Evolutionary conservation across 2,888 invertebrate genomes (phyloP).

Genomic region (Ophonus ardosiacus): DNA sequence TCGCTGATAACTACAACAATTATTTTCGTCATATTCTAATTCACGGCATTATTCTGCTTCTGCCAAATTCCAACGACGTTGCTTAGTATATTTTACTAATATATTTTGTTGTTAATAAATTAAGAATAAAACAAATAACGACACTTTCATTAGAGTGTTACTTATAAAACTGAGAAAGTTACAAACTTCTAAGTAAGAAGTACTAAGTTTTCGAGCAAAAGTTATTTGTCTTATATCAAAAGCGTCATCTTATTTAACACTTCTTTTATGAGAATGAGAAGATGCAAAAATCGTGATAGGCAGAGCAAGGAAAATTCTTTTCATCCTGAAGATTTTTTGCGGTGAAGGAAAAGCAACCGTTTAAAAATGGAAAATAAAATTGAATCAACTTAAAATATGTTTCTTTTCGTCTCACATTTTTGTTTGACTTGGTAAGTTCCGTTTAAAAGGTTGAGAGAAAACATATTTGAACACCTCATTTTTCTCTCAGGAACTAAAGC

Average conservation of each 20-base stretch:
- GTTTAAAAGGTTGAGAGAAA: constrained; percentile 30
- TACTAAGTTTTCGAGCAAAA: background rate
- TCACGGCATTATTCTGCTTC: too few relatives aligned
- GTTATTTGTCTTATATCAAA: background rate
- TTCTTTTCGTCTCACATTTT: constrained; percentile 54
- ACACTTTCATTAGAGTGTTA: too few relatives aligned
- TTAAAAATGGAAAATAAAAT: constrained; percentile 39
- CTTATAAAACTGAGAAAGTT: too few relatives aligned
- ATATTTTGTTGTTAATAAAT: too few relatives aligned
- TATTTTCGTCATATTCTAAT: too few relatives aligned
- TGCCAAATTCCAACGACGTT: too few relatives aligned
- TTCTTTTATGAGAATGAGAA: background rate
- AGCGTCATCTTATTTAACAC: background rate
- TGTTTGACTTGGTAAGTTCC: constrained; percentile 51
- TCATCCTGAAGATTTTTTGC: background rate
- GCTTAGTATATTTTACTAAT: too few relatives aligned
- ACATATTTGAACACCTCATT: constrained; percentile 47
- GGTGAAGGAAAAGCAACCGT: constrained; percentile 14
- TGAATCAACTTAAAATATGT: constrained; percentile 55
- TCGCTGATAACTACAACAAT: too few relatives aligned
- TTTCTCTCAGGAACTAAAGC: constrained; percentile 5
- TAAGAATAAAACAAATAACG: too few relatives aligned
- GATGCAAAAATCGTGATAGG: background rate
- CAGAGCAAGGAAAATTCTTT: background rate
- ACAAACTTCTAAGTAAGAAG: too few relatives aligned